Evolutionary conservation across 2,113 vertebrate genomes (phyloP), one percentile per base, ranked within the genome.

Genomic region (Nymphicus hollandicus): DNA sequence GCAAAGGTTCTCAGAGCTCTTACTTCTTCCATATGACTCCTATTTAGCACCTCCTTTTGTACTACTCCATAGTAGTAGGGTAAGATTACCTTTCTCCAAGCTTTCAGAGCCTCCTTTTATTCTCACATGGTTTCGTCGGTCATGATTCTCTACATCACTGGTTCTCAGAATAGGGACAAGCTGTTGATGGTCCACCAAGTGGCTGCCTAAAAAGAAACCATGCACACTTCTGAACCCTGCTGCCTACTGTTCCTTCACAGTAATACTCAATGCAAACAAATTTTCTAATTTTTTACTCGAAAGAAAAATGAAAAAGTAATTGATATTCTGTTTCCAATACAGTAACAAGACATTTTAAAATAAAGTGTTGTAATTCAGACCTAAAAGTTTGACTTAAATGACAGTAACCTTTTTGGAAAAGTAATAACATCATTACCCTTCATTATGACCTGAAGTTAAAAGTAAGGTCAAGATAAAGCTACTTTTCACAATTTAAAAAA

Each of bases 1-100:
- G 22, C 22, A n/a, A 63, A 73, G 17, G 17, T 63, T 93, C 60
- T 66, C 29, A 23, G 41, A 81, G 37, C 24, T 73, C 27, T 52
- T 66, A 56, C 29, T 69, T 52, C 27, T 93, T 52, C 43, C 28
- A 58, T 5, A 1, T 41, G 41, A 47, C 22, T 82, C 28, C 46
- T 60, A 35, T 15, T 84, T 19, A 91, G 17, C 25, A 81, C 8
- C 19, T 65, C n/a, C 44, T 56, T 68, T 65, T 53, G 28, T 41
- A 68, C 28, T 84, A 11, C 19, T 47, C 50, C 23, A 7, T 3
- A 89, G 11, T 2, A 70, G 23, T 6, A 74, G 18, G 7, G 12
- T 22, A 65, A 74, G 17, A 81, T 95, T 96, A 97, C 96, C 96
- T 96, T 95, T 96, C 77, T 97, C 96, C 88, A 96, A 65, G 88